Base-by-base conservation (phyloP, 2,797 vertebrate genomes). In the Melanotaenia pygmaea region DNA sequence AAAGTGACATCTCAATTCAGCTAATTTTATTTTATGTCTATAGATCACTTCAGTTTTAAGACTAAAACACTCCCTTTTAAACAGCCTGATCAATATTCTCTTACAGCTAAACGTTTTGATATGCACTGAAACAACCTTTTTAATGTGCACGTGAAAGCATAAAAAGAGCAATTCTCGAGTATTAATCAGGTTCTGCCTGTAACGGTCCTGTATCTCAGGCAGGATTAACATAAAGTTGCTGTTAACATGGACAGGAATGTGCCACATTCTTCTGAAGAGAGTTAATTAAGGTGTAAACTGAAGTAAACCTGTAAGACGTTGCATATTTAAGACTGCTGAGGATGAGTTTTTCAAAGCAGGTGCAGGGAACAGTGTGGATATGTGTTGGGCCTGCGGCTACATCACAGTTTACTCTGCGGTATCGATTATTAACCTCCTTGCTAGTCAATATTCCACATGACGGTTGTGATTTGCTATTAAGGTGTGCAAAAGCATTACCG, bases 391-490 rank as follows among this genome's bases (percentile, higher is more conserved):
- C 63, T 35, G 1, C 66, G 79, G 54, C 65, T 32, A 26, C 57
- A 14, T 64, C 68, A 24, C 65, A 32, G 67, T 68, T 72, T 0
- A 5, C 58, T 70, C 60, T 82, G 76, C 71, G 77, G 84, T 81
- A 35, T 64, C 30, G 28, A 76, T 82, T 84, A 83, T 90, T 86
- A 84, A 85, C 83, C 83, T 67, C 74, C 3, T 7, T 54, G 59
- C 59, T 70, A 1, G 59, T 72, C 28, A 47, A 70, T 70, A 22
- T n/a, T 63, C 83, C 72, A 67, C 73, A 72, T 1, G 9, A 73
- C 18, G 9, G 76, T 71, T 83, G 64, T 66, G 60, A 72, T 76
- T 71, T 70, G 30, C 5, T 70, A 40, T 63, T 13, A 38, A 47
- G 30, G 32, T 77, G 32, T 67, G 35, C 24, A 53, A 75, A 72